Evolutionary conservation across 2,797 vertebrate genomes (phyloP), one percentile per base, ranked within the genome.

Genomic region (Paedocypris micromegethes): DNA sequence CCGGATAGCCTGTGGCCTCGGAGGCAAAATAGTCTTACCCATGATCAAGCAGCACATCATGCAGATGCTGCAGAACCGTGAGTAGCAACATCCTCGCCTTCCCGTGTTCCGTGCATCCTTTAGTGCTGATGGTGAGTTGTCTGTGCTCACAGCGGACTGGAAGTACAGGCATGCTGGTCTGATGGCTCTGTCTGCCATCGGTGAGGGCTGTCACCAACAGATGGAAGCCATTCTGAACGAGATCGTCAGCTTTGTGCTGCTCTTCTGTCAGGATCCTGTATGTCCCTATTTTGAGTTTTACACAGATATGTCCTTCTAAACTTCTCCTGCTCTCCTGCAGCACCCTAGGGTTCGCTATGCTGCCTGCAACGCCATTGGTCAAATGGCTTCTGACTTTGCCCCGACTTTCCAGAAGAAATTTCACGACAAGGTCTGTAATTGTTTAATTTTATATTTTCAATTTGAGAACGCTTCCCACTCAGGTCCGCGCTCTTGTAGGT

Each of bases 341-440:
- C 97, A 99, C 69, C 96, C 96, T 0, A 86, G 97, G 82, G 97
- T 99, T 9, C 92, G 96, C n/a, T 98, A 97, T 0, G 97, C 97
- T 0, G 96, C 95, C 70, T 98, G 97, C 75, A 99, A 99, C 3
- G 95, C 96, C 1, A 93, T 99, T 2, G 97, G 97, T 73, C 97
- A 99, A 83, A 99, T 99, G 97, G 96, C 97, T 76, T 98, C 96
- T 58, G 97, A 99, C 81, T 99, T 99, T 5, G 96, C 97, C 6
- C 96, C 97, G n/a, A 93, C 92, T 9, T 99, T 99, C 83, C 96
- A 98, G 63, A 98, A 98, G 90, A 99, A 99, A 74, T 99, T 98
- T 81, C 97, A 99, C 0, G 93, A 96, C 73, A 98, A 98, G 92
- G 97, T 91, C 23, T 23, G 23, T 23, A 23, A 23, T 23, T 23